These are phyloP conservation scores for Danio tinwini DNA, from an alignment of 2,797 vertebrate genomes.

Conservation along the genomic window DNA sequence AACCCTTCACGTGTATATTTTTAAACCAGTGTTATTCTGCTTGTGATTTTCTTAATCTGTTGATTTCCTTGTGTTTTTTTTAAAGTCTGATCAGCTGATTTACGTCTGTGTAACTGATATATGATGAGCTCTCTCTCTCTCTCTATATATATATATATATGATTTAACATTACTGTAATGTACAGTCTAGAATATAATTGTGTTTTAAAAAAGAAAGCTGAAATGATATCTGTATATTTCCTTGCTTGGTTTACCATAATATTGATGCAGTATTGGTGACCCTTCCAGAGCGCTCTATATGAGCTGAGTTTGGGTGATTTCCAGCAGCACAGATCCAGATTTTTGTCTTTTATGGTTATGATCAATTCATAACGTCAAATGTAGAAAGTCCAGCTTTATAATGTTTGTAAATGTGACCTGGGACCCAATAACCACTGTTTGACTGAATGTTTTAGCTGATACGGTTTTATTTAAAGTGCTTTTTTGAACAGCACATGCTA, in stretches of 20 bases:
- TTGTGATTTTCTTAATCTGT: slow-evolving; percentile 23
- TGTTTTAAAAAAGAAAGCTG: not conserved
- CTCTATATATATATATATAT: too few species aligned
- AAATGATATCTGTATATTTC: slow-evolving; percentile 15
- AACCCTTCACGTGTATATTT: slow-evolving; percentile 19
- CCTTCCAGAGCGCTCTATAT: not conserved
- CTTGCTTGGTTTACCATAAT: not conserved
- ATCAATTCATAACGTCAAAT: not conserved
- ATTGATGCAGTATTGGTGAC: slow-evolving; percentile 13
- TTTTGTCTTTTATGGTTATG: not conserved
- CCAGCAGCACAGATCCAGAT: not conserved
- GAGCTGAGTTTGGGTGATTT: not conserved
- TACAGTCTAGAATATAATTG: slow-evolving; percentile 51
- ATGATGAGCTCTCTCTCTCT: too few species aligned
- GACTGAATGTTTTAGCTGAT: slow-evolving; percentile 11
- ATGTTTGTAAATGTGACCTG: slow-evolving; percentile 20
- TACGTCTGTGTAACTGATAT: slow-evolving; percentile 25
- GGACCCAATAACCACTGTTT: slow-evolving; percentile 25
- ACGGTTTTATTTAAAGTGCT: slow-evolving; percentile 26
- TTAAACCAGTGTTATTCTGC: slow-evolving; percentile 61
- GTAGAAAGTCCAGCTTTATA: slow-evolving; percentile 28
- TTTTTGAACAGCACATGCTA: not conserved
- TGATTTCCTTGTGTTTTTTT: slow-evolving; percentile 34
- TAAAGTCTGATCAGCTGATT: slow-evolving; percentile 2
- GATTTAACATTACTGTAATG: slow-evolving; percentile 43